Base-by-base conservation (phyloP, 2,113 vertebrate genomes). In the Nothoprocta pentlandii region DNA sequence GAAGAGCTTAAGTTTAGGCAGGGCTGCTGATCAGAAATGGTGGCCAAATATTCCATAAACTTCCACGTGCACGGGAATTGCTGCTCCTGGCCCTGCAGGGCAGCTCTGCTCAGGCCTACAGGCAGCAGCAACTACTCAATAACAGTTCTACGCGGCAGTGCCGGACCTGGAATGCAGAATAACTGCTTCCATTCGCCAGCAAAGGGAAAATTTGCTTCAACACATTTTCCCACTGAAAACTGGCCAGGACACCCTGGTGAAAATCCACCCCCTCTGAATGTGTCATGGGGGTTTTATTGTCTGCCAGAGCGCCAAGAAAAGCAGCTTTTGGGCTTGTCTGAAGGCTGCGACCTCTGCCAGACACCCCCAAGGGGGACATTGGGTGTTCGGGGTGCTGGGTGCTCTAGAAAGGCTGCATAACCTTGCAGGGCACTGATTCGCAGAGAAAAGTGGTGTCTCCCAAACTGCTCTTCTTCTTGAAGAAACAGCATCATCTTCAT, bases 11-110 rank as follows among this genome's bases (percentile, higher is more conserved):
- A 67, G 42, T 75, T 81, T 92, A 75, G 51, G 81, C 46, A 61
- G 77, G 2, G 16, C 77, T 32, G 17, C 95, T 96, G 42, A 61
- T 90, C 80, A 86, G 90, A 75, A 90, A 63, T 42, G 62, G 67
- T 10, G 32, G 77, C 71, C 61, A 71, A 53, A 76, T 62, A 53
- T 90, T 85, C 71, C 66, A 12, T 77, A 80, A 94, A 66, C 79
- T 79, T 66, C 84, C 70, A 58, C 10, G 30, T 14, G 62, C 39
- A 34, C 77, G 73, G 69, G 67, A 90, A 91, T 66, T 0, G 5
- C 75, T 0, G 3, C 70, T 93, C 30, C 23, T 26, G 12, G 75
- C 14, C 2, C n/a, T 78, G 59, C 22, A 49, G 16, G 22, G 59
- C 6, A 49, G 59, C 59, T 47, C 19, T 63, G 26, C 28, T 39